Evolutionary conservation across 1,140 invertebrate genomes (phyloP).

Genomic region (Ylistrum balloti): DNA sequence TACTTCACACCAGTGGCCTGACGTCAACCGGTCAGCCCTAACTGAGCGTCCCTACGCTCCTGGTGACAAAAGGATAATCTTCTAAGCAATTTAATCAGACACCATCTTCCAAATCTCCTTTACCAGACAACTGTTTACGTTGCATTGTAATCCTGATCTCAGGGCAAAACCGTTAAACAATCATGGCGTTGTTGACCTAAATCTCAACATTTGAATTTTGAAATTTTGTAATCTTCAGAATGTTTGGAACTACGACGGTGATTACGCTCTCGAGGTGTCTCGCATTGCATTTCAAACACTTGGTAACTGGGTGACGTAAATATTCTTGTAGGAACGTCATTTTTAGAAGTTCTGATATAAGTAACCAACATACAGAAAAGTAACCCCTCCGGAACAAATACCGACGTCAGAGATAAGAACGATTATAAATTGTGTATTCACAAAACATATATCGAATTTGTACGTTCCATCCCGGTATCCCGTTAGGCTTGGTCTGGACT

Average conservation of each 20-base stretch:
- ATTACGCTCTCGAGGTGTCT: neutral
- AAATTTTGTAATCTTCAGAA: neutral
- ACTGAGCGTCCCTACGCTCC: neutral
- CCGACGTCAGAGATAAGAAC: neutral
- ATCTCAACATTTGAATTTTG: slow-evolving; percentile 1
- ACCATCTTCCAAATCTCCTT: neutral
- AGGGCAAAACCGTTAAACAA: neutral
- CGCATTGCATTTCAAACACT: neutral
- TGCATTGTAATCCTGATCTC: too few relatives aligned
- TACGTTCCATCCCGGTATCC: neutral
- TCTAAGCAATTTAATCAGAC: neutral
- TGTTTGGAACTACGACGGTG: neutral
- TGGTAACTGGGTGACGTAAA: neutral
- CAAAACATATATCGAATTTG: neutral
- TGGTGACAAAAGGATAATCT: neutral
- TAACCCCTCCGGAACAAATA: neutral
- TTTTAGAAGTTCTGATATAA: neutral
- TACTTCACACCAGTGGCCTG: slow-evolving; percentile 3
- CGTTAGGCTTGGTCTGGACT: neutral
- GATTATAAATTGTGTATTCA: neutral
- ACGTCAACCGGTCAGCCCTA: neutral
- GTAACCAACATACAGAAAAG: neutral
- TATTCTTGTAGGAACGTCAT: neutral
- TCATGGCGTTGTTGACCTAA: neutral
- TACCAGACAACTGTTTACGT: neutral